These are phyloP conservation scores for Sialis fuliginosa DNA, from an alignment of 2,888 invertebrate genomes.

Conservation along the genomic window DNA sequence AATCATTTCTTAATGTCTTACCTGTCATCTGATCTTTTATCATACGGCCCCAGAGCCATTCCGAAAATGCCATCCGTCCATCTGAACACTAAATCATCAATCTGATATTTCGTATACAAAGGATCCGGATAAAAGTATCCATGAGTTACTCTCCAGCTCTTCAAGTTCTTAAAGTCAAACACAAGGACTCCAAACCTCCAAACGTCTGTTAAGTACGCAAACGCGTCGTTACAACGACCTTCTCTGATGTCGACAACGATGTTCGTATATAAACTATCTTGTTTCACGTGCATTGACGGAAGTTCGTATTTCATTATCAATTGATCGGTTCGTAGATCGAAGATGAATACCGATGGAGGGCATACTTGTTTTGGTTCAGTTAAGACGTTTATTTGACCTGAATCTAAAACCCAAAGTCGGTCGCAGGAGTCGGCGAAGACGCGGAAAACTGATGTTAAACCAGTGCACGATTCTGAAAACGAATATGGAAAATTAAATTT, in stretches of 20 bases:
- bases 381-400: conserved; percentile 55
- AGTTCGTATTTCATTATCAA: conserved; percentile 43
- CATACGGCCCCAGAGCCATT: conserved; percentile 42
- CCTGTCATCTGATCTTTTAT: conserved; percentile 29
- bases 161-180: conserved; percentile 36
- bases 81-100: conserved; percentile 59
- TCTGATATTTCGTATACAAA: conserved; percentile 50
- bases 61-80: conserved; percentile 74
- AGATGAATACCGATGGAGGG: conserved; percentile 54
- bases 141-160: conserved; percentile 48
- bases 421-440: conserved; percentile 56
- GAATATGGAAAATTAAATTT: conserved; percentile 1
- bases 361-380: conserved; percentile 49
- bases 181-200: conserved; percentile 37
- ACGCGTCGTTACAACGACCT: conserved; percentile 39
- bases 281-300: conserved; percentile 42
- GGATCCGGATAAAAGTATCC: conserved; percentile 58
- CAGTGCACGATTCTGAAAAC: conserved; percentile 36
- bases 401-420: conserved; percentile 64
- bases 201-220: conserved; percentile 51
- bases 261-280: conserved; percentile 49
- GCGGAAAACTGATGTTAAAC: conserved; percentile 61
- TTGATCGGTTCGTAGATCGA: conserved; percentile 47
- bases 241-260: conserved; percentile 43
- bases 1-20: too few relatives aligned